A percentile compares a stretch with the other conserved stretches of the same genome.
Conservation (phyloP, 2,113 vertebrate species). For the Lophura nycthemera region DNA sequence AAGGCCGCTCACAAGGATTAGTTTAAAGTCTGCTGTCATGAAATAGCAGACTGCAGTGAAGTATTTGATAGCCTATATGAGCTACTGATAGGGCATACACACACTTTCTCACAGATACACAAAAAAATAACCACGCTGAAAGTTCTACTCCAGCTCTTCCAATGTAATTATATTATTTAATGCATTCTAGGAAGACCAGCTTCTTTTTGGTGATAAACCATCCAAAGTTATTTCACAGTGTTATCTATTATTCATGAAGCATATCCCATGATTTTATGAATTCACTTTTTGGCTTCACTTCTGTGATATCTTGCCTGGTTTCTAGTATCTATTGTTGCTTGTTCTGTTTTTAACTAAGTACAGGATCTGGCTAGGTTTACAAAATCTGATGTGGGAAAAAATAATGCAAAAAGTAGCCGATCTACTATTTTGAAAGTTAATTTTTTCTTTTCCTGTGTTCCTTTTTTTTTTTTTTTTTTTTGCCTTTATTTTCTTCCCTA, state of each 20-base stretch:
- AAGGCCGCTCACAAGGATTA: background rate
- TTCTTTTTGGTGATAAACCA: slow-evolving; percentile 14
- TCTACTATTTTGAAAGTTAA: background rate
- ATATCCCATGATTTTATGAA: background rate
- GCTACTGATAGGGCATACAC: background rate
- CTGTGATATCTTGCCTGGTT: slow-evolving; percentile 15
- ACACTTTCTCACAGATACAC: background rate
- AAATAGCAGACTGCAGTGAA: background rate
- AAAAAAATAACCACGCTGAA: background rate
- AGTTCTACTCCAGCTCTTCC: background rate
- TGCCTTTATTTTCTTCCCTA: background rate
- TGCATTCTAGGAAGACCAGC: background rate
- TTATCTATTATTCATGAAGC: background rate
- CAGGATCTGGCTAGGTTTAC: slow-evolving; percentile 1
- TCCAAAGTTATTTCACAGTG: background rate
- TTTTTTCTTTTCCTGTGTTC: background rate
- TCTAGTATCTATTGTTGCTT: slow-evolving; percentile 35
- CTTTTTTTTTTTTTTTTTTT: background rate
- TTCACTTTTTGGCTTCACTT: slow-evolving; percentile 13
- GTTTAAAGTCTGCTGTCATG: slow-evolving; percentile 9
- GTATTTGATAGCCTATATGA: background rate
- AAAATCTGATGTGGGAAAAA: background rate
- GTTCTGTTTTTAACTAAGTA: slow-evolving; percentile 28
- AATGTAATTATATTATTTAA: background rate
- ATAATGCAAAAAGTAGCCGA: background rate